Evolutionary conservation across 2,888 invertebrate species (phyloP).

Genomic region (Alitta virens): DNA sequence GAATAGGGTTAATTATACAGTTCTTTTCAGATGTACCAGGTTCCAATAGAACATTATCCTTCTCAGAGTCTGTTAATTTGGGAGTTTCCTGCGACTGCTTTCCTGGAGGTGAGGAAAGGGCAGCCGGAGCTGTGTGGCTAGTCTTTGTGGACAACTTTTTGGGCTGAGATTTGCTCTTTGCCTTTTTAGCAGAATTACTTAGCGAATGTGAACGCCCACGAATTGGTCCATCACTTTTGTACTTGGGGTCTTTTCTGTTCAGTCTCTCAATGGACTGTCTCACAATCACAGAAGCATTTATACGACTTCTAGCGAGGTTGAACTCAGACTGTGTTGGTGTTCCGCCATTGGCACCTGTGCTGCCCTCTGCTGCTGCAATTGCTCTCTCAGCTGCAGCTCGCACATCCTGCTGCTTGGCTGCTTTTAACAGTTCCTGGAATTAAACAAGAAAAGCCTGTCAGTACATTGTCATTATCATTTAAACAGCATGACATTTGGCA

Average conservation of each 20-base stretch:
- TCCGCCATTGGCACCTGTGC: neutral
- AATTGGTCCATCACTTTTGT: neutral
- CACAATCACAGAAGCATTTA: neutral
- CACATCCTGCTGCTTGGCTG: slow-evolving; percentile 25
- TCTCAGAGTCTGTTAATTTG: neutral
- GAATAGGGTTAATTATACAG: no score
- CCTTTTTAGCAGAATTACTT: neutral
- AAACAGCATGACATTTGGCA: no score
- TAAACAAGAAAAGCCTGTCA: no score
- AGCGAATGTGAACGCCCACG: neutral
- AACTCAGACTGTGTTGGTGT: neutral
- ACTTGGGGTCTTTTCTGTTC: neutral
- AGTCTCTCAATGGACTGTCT: neutral
- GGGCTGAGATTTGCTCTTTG: neutral
- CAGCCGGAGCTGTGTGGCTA: neutral
- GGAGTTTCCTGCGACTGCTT: neutral
- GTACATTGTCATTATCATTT: no score
- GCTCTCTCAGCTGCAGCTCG: neutral
- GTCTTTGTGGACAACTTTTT: neutral
- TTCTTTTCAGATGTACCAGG: no score
- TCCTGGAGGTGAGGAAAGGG: neutral
- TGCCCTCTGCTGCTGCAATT: neutral
- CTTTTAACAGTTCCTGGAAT: slow-evolving; percentile 26
- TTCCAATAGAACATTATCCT: no score
- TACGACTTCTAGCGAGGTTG: no score